Percentiles rank a stretch among this genome's conserved stretches.
Evolutionary conservation across 2,113 vertebrate species (phyloP).

Genomic region (Enhydra lutris): DNA sequence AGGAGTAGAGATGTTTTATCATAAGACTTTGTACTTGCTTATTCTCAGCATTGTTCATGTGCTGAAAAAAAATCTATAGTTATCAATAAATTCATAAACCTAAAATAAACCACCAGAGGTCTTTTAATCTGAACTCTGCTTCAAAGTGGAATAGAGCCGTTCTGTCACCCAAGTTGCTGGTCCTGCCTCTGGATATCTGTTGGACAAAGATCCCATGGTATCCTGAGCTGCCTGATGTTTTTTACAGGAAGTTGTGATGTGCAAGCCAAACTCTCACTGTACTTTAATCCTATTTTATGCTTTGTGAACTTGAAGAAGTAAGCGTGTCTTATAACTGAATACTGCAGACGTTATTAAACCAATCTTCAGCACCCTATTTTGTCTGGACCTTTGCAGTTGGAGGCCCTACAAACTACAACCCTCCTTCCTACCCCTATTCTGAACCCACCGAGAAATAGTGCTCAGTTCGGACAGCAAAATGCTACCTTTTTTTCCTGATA

Average conservation of each 20-base stretch:
- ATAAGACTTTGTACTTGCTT: slow-evolving; percentile 15
- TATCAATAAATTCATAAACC: slow-evolving; percentile 16
- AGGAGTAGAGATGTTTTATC: background rate
- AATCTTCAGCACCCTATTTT: slow-evolving; percentile 23
- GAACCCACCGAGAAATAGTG: background rate
- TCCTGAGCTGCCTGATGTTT: background rate
- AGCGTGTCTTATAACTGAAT: background rate
- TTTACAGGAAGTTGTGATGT: background rate
- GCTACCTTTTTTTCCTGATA: background rate
- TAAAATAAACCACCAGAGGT: background rate
- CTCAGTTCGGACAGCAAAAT: background rate
- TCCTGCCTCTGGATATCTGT: background rate
- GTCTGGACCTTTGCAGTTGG: background rate
- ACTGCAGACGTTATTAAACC: slow-evolving; percentile 42
- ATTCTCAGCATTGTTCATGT: slow-evolving; percentile 34
- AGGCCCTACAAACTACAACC: background rate
- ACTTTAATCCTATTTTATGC: background rate
- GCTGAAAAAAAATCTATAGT: slow-evolving; percentile 20
- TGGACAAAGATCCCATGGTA: background rate
- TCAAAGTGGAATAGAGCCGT: background rate
- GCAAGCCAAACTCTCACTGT: slow-evolving; percentile 16
- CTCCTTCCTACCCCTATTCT: background rate
- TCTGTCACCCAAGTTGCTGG: background rate
- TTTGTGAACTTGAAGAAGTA: slow-evolving; percentile 9
- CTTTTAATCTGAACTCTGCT: slow-evolving; percentile 16